A percentile compares a stretch with the other conserved stretches of the same genome.
Evolutionary conservation across 1,140 invertebrate genomes (phyloP).

Genomic region (Branchinecta lynchi): DNA sequence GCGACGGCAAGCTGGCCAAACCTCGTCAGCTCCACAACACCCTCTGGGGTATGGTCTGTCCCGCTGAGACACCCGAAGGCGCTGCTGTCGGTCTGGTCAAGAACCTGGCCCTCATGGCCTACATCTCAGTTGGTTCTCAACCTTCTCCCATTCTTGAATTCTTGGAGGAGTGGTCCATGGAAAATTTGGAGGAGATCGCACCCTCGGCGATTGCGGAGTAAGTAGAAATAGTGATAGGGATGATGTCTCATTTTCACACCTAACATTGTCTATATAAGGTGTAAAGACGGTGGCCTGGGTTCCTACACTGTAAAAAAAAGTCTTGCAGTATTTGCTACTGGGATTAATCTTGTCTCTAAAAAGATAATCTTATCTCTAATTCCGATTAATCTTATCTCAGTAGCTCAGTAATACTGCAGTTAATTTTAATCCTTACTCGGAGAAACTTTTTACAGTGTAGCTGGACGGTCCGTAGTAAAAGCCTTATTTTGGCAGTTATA

Average conservation of each 20-base stretch:
- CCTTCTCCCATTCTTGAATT: constrained; percentile 97
- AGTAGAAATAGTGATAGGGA: constrained; percentile 19
- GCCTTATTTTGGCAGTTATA: no score
- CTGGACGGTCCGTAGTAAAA: no score
- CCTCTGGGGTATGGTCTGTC: constrained; percentile 97
- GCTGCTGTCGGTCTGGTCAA: constrained; percentile 85
- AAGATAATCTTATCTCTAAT: no score
- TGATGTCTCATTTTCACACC: not conserved
- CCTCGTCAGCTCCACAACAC: constrained; percentile 97
- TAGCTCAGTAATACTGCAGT: no score
- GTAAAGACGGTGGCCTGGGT: not conserved
- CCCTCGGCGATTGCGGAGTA: constrained; percentile 80
- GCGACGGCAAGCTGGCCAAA: constrained; percentile 95
- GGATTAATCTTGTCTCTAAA: no score
- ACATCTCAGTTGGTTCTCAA: constrained; percentile 96
- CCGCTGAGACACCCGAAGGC: constrained; percentile 96
- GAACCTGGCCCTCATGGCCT: constrained; percentile 96
- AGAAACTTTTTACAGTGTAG: no score
- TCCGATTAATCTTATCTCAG: no score
- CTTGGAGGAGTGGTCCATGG: constrained; percentile 99
- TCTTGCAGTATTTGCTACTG: no score
- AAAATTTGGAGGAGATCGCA: constrained; percentile 95
- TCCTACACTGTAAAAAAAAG: no score
- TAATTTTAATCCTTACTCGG: no score
- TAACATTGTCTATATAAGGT: constrained; percentile 12